Conservation (phyloP, 2,113 vertebrate genomes). For the Neomonachus schauinslandi region DNA sequence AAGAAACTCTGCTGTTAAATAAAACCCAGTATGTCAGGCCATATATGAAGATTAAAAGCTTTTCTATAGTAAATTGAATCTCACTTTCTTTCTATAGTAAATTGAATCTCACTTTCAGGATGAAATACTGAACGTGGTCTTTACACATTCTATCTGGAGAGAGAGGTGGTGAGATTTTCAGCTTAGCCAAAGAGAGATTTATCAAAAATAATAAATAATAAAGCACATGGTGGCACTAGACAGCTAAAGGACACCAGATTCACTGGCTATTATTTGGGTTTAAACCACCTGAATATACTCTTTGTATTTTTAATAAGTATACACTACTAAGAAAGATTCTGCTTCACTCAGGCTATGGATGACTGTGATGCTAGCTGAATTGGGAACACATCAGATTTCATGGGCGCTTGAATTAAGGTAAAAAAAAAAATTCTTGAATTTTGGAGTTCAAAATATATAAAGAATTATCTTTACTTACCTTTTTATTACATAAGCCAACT, state of each 20-base stretch:
- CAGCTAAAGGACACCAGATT: background rate
- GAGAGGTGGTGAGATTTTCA: slow-evolving; percentile 52
- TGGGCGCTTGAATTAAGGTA: background rate
- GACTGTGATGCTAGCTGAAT: background rate
- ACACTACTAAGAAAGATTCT: background rate
- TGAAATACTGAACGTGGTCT: slow-evolving; percentile 51
- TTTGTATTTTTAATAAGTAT: background rate
- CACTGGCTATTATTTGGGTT: background rate
- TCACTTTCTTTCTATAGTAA: slow-evolving; percentile 48
- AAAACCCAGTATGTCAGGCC: slow-evolving; percentile 39
- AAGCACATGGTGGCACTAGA: background rate
- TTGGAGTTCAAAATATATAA: slow-evolving; percentile 79
- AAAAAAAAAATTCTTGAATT: slow-evolving; percentile 56
- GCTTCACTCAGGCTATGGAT: background rate
- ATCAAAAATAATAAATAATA: background rate
- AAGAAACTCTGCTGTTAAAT: slow-evolving; percentile 66
- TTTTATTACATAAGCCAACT: slow-evolving; percentile 76
- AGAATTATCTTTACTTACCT: slow-evolving; percentile 86
- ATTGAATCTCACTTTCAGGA: slow-evolving; percentile 39
- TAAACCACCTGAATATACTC: background rate
- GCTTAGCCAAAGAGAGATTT: background rate
- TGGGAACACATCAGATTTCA: background rate
- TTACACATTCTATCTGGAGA: slow-evolving; percentile 52
- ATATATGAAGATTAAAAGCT: slow-evolving; percentile 60
- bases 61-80: background rate